Conservation (phyloP, 1,140 invertebrate genomes). For the Pararge aegeria region DNA sequence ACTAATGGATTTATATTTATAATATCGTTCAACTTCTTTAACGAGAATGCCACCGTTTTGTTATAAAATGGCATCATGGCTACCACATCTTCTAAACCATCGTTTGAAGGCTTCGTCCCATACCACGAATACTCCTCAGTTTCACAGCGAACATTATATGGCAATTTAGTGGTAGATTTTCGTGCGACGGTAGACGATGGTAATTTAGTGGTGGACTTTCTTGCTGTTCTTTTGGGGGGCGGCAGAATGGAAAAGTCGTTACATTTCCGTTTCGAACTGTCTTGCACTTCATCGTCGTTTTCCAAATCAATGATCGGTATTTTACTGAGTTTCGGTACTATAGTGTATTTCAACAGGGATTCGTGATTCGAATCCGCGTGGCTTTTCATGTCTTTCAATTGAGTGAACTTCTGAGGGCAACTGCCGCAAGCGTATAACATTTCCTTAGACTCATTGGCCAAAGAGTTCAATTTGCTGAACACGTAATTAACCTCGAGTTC, state of each 20-base stretch:
- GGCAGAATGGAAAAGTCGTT: slow-evolving; percentile 9
- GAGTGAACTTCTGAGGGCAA: slow-evolving; percentile 29
- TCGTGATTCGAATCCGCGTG: slow-evolving; percentile 35
- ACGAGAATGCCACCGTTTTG: slow-evolving; percentile 39
- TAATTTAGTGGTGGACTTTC: slow-evolving; percentile 59
- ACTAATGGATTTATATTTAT: slow-evolving; percentile 48
- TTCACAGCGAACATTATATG: slow-evolving; percentile 24
- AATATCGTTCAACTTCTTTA: slow-evolving; percentile 47
- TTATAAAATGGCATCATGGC: slow-evolving; percentile 51
- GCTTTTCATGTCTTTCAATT: background rate
- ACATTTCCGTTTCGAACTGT: slow-evolving; percentile 27
- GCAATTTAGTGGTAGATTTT: slow-evolving; percentile 63
- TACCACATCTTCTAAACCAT: slow-evolving; percentile 32
- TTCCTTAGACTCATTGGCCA: background rate
- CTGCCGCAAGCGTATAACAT: slow-evolving; percentile 27
- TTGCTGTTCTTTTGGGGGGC: slow-evolving; percentile 42
- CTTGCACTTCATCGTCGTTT: slow-evolving; percentile 1
- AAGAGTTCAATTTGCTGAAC: slow-evolving; percentile 35
- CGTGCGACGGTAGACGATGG: slow-evolving; percentile 40
- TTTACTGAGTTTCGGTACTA: background rate
- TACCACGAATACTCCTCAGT: slow-evolving; percentile 50
- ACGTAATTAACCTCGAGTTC: slow-evolving; percentile 35
- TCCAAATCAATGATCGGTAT: slow-evolving; percentile 15
- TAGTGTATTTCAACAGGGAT: slow-evolving; percentile 16
- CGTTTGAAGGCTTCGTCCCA: slow-evolving; percentile 37